Conservation (phyloP, 2,888 invertebrate genomes). For the Lamproptera curius region DNA sequence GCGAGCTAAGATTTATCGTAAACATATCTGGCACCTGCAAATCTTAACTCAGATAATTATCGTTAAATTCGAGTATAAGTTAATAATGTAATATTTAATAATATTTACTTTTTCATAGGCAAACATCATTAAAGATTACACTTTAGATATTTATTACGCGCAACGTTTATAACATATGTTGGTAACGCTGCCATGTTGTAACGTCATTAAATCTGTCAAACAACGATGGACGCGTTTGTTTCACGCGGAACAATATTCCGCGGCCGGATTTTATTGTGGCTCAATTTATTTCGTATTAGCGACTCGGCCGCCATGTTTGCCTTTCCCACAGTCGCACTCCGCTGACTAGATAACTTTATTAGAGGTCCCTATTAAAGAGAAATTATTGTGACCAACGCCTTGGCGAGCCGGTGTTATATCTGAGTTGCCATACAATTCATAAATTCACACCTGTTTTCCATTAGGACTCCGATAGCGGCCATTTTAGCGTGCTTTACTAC, state of each 20-base stretch:
- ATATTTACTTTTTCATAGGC: neutral
- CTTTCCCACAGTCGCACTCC: constrained; percentile 22
- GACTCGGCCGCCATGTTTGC: constrained; percentile 15
- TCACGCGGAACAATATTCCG: constrained; percentile 16
- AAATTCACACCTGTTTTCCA: constrained; percentile 24
- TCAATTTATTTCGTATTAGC: constrained; percentile 23
- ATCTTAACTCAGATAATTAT: too few species aligned
- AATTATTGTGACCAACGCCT: constrained; percentile 20
- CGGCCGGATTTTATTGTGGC: constrained; percentile 19
- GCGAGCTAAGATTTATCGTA: too few species aligned
- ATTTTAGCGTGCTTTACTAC: constrained; percentile 19
- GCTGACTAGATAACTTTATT: constrained; percentile 22
- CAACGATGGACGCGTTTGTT: constrained; percentile 21
- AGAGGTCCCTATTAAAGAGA: constrained; percentile 23
- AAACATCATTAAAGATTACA: neutral
- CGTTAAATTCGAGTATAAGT: too few species aligned
- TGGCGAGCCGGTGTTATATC: constrained; percentile 13
- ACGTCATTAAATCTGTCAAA: constrained; percentile 20
- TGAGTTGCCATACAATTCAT: constrained; percentile 20
- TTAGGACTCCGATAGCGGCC: constrained; percentile 17
- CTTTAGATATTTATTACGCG: too few species aligned
- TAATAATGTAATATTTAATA: too few species aligned
- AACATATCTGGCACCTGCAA: too few species aligned
- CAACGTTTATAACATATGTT: constrained; percentile 1
- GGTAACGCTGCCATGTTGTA: neutral